phyloP scores from a whole-genome alignment of 2,888 invertebrate species.

The Sminthurides aquaticus region DNA sequence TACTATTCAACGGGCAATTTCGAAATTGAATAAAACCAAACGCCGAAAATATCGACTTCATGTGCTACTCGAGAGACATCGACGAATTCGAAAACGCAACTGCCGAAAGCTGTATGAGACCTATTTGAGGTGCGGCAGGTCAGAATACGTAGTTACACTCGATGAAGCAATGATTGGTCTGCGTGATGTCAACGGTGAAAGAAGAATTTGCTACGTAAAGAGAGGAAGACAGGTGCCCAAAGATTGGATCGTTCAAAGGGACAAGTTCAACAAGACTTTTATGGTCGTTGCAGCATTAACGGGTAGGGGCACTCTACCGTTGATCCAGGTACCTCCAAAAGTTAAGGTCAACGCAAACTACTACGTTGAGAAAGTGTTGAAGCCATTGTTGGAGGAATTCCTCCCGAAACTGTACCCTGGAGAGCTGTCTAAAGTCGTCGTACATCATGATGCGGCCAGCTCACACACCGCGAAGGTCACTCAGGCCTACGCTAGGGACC shows the following conservation, averaged over 20 bases:
- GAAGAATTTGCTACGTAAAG: conserved; percentile 12
- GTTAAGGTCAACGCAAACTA: conserved; percentile 21
- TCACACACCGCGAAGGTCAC: conserved; percentile 7
- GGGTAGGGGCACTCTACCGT: conserved; percentile 19
- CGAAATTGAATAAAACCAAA: neutral
- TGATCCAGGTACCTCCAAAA: conserved; percentile 24
- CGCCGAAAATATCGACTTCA: neutral
- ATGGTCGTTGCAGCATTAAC: conserved; percentile 25
- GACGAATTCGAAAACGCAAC: neutral
- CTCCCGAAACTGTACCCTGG: conserved; percentile 17
- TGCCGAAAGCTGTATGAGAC: conserved; percentile 13
- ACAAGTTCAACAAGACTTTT: conserved; percentile 10
- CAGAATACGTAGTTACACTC: conserved; percentile 16
- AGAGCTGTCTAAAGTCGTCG: conserved; percentile 17
- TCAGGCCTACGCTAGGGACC: conserved; percentile 10
- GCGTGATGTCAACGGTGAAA: conserved; percentile 12
- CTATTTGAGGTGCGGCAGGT: conserved; percentile 7
- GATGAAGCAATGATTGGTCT: conserved; percentile 22
- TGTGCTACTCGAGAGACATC: neutral
- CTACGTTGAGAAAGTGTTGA: conserved; percentile 17
- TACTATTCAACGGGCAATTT: conserved; percentile 1
- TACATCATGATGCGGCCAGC: conserved; percentile 3
- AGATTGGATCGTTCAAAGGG: conserved; percentile 1
- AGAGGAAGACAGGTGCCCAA: neutral
- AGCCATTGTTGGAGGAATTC: neutral